These are phyloP conservation scores for Masnerella sp. DNA, from an alignment of 2,888 invertebrate species.

Conservation along the genomic window DNA sequence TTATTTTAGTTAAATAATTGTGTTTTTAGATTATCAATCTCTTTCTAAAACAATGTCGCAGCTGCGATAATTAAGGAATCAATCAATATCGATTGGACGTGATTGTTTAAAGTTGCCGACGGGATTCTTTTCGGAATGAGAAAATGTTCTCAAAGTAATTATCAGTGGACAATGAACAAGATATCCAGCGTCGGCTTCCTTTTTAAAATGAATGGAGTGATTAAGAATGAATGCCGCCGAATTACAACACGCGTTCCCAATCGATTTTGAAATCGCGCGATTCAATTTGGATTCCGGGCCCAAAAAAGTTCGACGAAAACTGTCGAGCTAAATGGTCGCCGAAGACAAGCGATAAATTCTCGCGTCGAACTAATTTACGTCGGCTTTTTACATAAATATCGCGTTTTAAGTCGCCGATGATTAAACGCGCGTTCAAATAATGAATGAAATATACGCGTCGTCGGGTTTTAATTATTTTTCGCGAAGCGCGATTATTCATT, in stretches of 20 bases:
- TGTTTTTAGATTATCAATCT: no score
- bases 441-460: slow-evolving; percentile 19
- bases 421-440: slow-evolving; percentile 25
- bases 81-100: slow-evolving; percentile 36
- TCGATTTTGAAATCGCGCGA: slow-evolving; percentile 32
- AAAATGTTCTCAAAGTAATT: slow-evolving; percentile 52
- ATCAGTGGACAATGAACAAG: slow-evolving; percentile 42
- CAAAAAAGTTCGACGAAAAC: not conserved
- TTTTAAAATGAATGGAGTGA: slow-evolving; percentile 53
- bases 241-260: slow-evolving; percentile 27
- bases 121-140: slow-evolving; percentile 45
- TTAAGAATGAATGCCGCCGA: slow-evolving; percentile 50
- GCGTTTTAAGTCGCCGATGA: slow-evolving; percentile 18
- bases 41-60: slow-evolving; percentile 40
- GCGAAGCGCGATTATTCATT: slow-evolving; percentile 11
- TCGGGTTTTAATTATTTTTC: slow-evolving; percentile 31
- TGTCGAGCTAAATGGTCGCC: slow-evolving; percentile 17
- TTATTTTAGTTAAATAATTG: no score
- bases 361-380: slow-evolving; percentile 18
- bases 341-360: slow-evolving; percentile 25
- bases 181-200: slow-evolving; percentile 39
- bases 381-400: slow-evolving; percentile 28
- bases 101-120: slow-evolving; percentile 47
- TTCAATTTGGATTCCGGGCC: slow-evolving; percentile 19
- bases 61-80: slow-evolving; percentile 41